Base-by-base conservation (phyloP, 2,888 invertebrate genomes). In the Apamea sordens region DNA sequence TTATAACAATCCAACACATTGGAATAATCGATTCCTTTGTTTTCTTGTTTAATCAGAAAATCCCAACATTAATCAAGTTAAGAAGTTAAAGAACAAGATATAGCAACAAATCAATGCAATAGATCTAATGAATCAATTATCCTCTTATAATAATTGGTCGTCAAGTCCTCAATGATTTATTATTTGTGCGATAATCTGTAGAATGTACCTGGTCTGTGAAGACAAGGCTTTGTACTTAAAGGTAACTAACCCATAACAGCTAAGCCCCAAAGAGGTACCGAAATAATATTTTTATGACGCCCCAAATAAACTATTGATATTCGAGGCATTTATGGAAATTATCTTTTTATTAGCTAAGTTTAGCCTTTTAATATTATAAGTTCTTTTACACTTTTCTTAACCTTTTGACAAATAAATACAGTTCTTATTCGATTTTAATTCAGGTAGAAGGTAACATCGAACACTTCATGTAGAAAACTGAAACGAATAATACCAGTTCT, bases 71-170 rank as follows among this genome's bases (percentile, higher is more conserved):
- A 78, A 65, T 65, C 50, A 56, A 36, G 5, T 36, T 36, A 36
- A 36, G 36, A 36, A 5, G 28, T 56, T 68, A 41, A 10, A 41
- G 5, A 61, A 71, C 44, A 67, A 79, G n/a, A 59, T 59, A 47
- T 13, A 64, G 15, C 53, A 50, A 77, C 18, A 56, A 80, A 70
- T 67, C 11, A 63, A 36, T 59, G n/a, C 61, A 80, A 71, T 61
- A 13, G 61, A 72, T 76, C 6, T 18, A 79, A 71, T 73, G 64
- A 68, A 64, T 28, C 65, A 36, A 28, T 79, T 86, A 73, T 67
- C 69, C 59, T 86, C 28, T 69, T 47, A 1, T 4, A 41, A 13
- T 65, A 63, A 85, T 73, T 71, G 15, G 0, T 77, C 36, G 7
- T 41, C 18, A 71, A 73, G 47, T 70, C 47, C 65, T 72, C 44